Conservation (phyloP, 2,888 invertebrate species). For the Bellardia bayeri region DNA sequence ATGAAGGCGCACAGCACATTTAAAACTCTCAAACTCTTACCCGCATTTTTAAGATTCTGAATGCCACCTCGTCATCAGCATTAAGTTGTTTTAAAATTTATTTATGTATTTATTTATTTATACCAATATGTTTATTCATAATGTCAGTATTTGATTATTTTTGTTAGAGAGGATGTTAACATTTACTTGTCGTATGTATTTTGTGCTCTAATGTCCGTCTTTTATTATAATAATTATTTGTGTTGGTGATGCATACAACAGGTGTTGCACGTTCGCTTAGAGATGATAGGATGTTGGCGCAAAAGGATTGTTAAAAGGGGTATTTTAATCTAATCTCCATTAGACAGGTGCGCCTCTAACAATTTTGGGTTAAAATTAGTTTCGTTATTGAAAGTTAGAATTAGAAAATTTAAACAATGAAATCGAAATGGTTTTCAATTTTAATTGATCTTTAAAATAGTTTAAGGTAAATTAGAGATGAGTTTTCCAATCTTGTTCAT, state of each 20-base stretch:
- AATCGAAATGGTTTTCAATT: background rate
- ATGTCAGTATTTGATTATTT: slow-evolving; percentile 35
- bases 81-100: slow-evolving; percentile 52
- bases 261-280: slow-evolving; percentile 68
- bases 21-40: background rate
- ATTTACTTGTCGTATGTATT: slow-evolving; percentile 47
- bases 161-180: slow-evolving; percentile 46
- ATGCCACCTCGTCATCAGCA: slow-evolving; percentile 23
- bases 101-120: slow-evolving; percentile 38
- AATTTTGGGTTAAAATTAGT: background rate
- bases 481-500: background rate
- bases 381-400: background rate
- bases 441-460: slow-evolving; percentile 8
- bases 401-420: slow-evolving; percentile 7
- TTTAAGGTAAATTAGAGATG: background rate
- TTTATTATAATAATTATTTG: slow-evolving; percentile 60
- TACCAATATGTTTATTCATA: slow-evolving; percentile 37
- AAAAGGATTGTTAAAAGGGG: slow-evolving; percentile 49
- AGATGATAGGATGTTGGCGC: slow-evolving; percentile 10
- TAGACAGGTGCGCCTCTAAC: slow-evolving; percentile 62
- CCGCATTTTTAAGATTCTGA: slow-evolving; percentile 36
- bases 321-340: slow-evolving; percentile 48
- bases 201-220: slow-evolving; percentile 53
- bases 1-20: slow-evolving; percentile 16
- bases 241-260: slow-evolving; percentile 63